Percentiles rank a stretch among this genome's conserved stretches.
phyloP scores from a whole-genome alignment of 2,888 invertebrate genomes.

The Brachyptera risi region DNA sequence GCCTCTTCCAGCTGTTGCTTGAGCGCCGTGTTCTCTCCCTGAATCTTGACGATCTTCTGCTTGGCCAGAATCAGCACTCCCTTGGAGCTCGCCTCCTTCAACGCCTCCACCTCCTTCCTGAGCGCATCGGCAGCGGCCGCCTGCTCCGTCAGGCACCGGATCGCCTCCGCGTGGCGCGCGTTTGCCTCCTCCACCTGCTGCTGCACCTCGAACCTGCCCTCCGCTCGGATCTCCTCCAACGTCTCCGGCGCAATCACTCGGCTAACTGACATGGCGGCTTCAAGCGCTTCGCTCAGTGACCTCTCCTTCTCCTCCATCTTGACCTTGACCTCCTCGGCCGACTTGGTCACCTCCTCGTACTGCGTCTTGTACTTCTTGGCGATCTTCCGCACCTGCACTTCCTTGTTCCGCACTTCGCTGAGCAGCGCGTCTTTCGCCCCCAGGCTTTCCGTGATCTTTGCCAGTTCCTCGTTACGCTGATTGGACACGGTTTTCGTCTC shows the following conservation, averaged over 20 bases:
- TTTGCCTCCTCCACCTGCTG: slow-evolving; percentile 45
- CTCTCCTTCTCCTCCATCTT: slow-evolving; percentile 50
- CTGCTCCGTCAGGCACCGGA: slow-evolving; percentile 48
- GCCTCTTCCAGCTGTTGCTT: slow-evolving; percentile 50
- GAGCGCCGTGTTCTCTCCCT: slow-evolving; percentile 47
- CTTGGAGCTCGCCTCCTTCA: slow-evolving; percentile 62
- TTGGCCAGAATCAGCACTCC: slow-evolving; percentile 69
- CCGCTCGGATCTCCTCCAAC: slow-evolving; percentile 48
- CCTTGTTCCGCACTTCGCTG: slow-evolving; percentile 58
- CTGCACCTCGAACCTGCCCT: slow-evolving; percentile 48
- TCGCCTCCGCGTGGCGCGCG: slow-evolving; percentile 45
- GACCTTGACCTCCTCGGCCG: slow-evolving; percentile 59
- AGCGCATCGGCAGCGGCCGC: slow-evolving; percentile 56
- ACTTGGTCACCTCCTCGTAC: slow-evolving; percentile 70
- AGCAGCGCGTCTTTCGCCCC: slow-evolving; percentile 62
- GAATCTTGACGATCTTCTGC: slow-evolving; percentile 65
- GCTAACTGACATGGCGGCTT: slow-evolving; percentile 40
- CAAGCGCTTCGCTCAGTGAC: slow-evolving; percentile 43
- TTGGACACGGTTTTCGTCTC: slow-evolving; percentile 58
- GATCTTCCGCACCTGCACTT: slow-evolving; percentile 71
- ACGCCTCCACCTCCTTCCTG: slow-evolving; percentile 59
- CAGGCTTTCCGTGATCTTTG: slow-evolving; percentile 48
- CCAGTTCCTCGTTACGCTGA: slow-evolving; percentile 56
- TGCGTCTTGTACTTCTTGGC: slow-evolving; percentile 90
- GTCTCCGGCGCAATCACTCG: slow-evolving; percentile 39